These are phyloP conservation scores for Cryptocephalus moraei DNA, from an alignment of 2,888 invertebrate species.

Conservation along the genomic window DNA sequence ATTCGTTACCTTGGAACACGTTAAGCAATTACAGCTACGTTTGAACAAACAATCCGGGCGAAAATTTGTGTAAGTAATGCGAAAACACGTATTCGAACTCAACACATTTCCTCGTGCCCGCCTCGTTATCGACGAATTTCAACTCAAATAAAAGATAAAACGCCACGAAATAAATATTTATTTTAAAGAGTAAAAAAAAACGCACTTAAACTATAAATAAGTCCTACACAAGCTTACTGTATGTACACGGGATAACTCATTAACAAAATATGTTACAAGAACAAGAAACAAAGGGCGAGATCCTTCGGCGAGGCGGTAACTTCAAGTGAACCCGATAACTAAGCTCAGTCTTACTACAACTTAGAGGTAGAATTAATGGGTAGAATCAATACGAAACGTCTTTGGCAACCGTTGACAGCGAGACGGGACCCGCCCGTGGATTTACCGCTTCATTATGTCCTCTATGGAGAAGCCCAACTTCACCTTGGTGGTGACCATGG, in stretches of 20 bases:
- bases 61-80: no score
- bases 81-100: no score
- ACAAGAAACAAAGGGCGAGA: no score
- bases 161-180: conserved; percentile 15
- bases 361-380: conserved; percentile 6
- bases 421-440: background rate
- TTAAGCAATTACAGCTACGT: no score
- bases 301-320: no score
- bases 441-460: conserved; percentile 77
- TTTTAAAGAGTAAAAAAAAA: conserved; percentile 6
- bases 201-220: conserved; percentile 2
- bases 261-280: no score
- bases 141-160: conserved; percentile 3
- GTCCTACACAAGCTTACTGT: background rate
- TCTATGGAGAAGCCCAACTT: conserved; percentile 74
- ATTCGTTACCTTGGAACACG: no score
- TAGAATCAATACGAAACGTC: conserved; percentile 13
- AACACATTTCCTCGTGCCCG: no score
- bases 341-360: conserved; percentile 11
- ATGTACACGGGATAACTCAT: no score
- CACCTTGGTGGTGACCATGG: conserved; percentile 36
- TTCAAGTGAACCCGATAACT: no score
- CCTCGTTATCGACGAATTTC: no score
- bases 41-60: no score
- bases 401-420: conserved; percentile 10